A percentile compares a stretch with the other conserved stretches of the same genome.
Conservation (phyloP, 2,797 vertebrate species). For the Micrastur ruficollis region DNA sequence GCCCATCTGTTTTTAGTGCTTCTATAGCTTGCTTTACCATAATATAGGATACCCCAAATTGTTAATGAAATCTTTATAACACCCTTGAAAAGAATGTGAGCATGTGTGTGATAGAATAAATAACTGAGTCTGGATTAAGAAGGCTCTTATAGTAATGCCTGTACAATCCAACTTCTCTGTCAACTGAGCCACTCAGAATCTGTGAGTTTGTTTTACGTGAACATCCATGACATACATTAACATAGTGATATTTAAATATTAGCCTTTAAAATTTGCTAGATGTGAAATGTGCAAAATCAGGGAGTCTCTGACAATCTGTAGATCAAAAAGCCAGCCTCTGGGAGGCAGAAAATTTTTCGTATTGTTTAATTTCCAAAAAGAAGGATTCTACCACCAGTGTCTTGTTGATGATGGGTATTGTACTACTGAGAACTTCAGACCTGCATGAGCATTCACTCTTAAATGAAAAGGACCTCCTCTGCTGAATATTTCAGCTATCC, state of each 20-base stretch:
- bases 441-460: not conserved
- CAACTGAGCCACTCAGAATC: not conserved
- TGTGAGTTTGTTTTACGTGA: not conserved
- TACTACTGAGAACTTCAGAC: not conserved
- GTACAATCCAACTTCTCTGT: not conserved
- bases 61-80: not conserved
- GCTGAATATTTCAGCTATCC: not conserved
- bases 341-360: not conserved
- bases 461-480: not conserved
- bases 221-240: not conserved
- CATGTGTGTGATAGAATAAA: not conserved
- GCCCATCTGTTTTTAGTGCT: not conserved
- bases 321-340: not conserved
- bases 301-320: not conserved
- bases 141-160: not conserved
- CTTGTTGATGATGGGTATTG: not conserved
- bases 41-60: not conserved
- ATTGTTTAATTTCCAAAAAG: not conserved
- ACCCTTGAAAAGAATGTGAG: not conserved
- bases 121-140: not conserved
- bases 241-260: not conserved
- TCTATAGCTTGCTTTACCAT: not conserved
- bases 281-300: not conserved
- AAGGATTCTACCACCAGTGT: not conserved
- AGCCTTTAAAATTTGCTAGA: not conserved